Evolutionary conservation across 2,113 vertebrate genomes (phyloP).

Genomic region (Syrrhaptes paradoxus): DNA sequence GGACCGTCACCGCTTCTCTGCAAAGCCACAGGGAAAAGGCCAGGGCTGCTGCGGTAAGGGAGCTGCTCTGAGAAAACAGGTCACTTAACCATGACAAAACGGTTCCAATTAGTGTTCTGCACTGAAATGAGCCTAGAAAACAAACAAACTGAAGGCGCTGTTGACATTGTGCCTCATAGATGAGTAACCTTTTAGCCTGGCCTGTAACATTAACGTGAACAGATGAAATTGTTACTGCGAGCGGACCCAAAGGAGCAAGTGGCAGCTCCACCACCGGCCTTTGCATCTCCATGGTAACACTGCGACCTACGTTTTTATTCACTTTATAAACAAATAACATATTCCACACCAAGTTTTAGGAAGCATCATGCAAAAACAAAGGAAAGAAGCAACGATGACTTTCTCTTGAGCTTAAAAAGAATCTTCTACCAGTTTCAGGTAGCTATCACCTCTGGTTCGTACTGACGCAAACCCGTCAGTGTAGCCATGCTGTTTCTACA

Average conservation of each 20-base stretch:
- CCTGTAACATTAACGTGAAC: not conserved
- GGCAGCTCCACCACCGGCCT: not conserved
- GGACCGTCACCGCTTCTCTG: rapidly evolving
- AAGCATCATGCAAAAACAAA: not conserved
- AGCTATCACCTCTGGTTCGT: not conserved
- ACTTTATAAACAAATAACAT: not conserved
- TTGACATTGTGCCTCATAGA: not conserved
- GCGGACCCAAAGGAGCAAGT: conserved; percentile 7
- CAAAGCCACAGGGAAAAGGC: not conserved
- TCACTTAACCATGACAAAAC: not conserved
- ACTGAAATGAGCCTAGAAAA: not conserved
- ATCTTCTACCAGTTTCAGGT: not conserved
- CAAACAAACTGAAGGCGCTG: not conserved
- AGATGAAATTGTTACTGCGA: not conserved
- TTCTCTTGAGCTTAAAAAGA: not conserved
- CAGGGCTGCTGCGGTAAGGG: not conserved
- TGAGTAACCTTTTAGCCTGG: not conserved
- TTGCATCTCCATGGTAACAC: conserved; percentile 18
- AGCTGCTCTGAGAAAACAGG: not conserved
- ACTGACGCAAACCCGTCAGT: not conserved
- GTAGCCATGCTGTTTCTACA: not conserved
- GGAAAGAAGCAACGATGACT: not conserved
- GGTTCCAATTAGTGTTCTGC: not conserved
- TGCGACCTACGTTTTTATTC: not conserved
- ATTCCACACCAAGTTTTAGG: not conserved